Percentiles rank a stretch among this genome's conserved stretches.
phyloP scores from a whole-genome alignment of 2,113 vertebrate species.

The Megaceryle maxima region DNA sequence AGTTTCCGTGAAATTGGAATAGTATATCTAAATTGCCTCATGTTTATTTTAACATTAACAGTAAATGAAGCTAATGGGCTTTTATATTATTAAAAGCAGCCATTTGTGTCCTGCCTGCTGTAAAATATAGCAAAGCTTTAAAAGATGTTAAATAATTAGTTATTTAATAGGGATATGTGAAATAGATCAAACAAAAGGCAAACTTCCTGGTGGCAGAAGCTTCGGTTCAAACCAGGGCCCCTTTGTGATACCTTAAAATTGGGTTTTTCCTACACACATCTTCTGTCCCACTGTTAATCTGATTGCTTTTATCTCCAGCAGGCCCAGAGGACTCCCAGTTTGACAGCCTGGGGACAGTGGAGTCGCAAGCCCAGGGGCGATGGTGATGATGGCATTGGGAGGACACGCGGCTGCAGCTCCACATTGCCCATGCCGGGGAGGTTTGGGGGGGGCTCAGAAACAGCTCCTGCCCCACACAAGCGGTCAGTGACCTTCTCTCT shows the following conservation, averaged over 20 bases:
- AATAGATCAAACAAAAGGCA: slow-evolving; percentile 74
- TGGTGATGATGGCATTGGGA: background rate
- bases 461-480: background rate
- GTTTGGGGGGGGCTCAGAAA: background rate
- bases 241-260: background rate
- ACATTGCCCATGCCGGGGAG: fast-evolving
- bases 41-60: slow-evolving; percentile 91
- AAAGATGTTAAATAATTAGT: slow-evolving; percentile 87
- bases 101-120: slow-evolving; percentile 83
- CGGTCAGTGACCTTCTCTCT: background rate
- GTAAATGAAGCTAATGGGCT: slow-evolving; percentile 88
- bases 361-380: background rate
- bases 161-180: slow-evolving; percentile 80
- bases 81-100: slow-evolving; percentile 87
- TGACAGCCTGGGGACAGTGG: background rate
- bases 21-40: slow-evolving; percentile 87
- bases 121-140: slow-evolving; percentile 79
- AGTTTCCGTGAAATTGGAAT: slow-evolving; percentile 89
- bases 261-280: background rate
- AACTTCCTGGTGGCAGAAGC: slow-evolving; percentile 36
- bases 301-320: slow-evolving; percentile 62
- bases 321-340: slow-evolving; percentile 20
- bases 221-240: background rate
- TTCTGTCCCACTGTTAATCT: slow-evolving; percentile 43
- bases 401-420: background rate